phyloP scores from a whole-genome alignment of 2,888 invertebrate genomes.

The Folsomia manolachei region DNA sequence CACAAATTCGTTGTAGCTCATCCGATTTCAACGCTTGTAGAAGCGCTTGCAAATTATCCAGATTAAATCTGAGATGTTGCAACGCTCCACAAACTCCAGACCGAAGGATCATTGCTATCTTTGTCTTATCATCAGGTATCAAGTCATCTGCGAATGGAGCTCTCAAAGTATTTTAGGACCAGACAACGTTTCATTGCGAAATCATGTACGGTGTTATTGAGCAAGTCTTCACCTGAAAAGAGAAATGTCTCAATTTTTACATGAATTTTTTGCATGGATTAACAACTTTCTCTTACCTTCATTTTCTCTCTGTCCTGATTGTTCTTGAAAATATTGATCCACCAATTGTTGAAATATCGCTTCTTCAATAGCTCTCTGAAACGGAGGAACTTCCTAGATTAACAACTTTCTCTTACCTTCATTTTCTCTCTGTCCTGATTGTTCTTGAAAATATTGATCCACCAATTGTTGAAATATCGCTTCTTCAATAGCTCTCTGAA shows the following conservation, averaged over 20 bases:
- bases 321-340: slow-evolving; percentile 30
- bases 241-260: no score
- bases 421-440: no score
- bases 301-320: not conserved
- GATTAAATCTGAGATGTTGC: slow-evolving; percentile 27
- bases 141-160: slow-evolving; percentile 20
- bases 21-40: not conserved
- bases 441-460: slow-evolving; percentile 30
- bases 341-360: slow-evolving; percentile 34
- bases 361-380: slow-evolving; percentile 42
- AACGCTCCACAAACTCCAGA: slow-evolving; percentile 35
- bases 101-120: slow-evolving; percentile 34
- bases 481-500: slow-evolving; percentile 42
- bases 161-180: slow-evolving; percentile 34
- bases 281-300: no score
- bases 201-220: slow-evolving; percentile 24
- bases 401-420: not conserved
- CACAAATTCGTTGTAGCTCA: no score
- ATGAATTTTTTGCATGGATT: no score
- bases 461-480: slow-evolving; percentile 34
- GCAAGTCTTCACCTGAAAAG: not conserved
- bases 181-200: slow-evolving; percentile 44
- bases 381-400: slow-evolving; percentile 15
- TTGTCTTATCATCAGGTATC: slow-evolving; percentile 26
- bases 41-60: slow-evolving; percentile 24